Evolutionary conservation across 1,140 invertebrate species (phyloP).

Genomic region (Linepithema humile): DNA sequence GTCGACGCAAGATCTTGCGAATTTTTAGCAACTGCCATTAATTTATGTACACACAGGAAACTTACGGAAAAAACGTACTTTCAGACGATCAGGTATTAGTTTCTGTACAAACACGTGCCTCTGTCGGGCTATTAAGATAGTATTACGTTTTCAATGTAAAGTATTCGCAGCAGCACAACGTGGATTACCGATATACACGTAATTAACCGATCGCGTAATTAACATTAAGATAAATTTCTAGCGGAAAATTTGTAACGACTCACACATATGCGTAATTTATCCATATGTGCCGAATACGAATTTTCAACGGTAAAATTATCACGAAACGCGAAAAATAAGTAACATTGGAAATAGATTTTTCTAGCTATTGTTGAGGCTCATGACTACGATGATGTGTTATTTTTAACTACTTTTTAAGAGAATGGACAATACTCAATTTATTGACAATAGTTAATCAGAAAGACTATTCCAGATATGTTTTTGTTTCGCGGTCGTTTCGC

Average conservation of each 20-base stretch:
- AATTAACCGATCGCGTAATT: conserved; percentile 3
- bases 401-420: conserved; percentile 66
- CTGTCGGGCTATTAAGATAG: conserved; percentile 19
- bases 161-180: background rate
- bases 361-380: conserved; percentile 31
- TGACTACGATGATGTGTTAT: conserved; percentile 36
- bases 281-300: background rate
- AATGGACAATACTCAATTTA: conserved; percentile 79
- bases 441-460: conserved; percentile 66
- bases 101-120: conserved; percentile 11
- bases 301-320: conserved; percentile 24
- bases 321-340: conserved; percentile 26
- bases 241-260: background rate
- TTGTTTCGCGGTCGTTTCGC: conserved; percentile 52
- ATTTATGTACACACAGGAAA: conserved; percentile 71
- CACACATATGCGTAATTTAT: background rate
- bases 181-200: too few species aligned
- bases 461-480: conserved; percentile 46
- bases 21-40: conserved; percentile 75
- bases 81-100: conserved; percentile 9
- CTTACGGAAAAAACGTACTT: conserved; percentile 31
- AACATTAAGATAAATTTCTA: conserved; percentile 6
- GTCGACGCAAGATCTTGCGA: conserved; percentile 52
- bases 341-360: conserved; percentile 13
- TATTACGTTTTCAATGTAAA: conserved; percentile 60